Percentiles rank a stretch among this genome's conserved stretches.
Evolutionary conservation across 1,140 invertebrate genomes (phyloP).

Genomic region (Octopus sinensis): DNA sequence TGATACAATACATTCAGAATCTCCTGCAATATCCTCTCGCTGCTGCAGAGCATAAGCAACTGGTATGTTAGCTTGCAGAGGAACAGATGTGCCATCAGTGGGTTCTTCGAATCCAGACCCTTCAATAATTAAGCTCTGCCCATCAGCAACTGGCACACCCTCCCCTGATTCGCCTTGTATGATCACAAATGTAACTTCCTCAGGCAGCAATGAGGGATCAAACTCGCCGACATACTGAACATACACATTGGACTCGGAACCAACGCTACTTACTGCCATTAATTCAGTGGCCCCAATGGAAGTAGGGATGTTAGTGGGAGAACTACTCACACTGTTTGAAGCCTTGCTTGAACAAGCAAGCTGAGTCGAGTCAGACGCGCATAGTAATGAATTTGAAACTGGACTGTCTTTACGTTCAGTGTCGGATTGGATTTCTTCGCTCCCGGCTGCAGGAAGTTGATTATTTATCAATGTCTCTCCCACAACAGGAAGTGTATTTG

Average conservation of each 20-base stretch:
- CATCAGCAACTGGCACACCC: not conserved
- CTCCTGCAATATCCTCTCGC: not conserved
- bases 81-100: not conserved
- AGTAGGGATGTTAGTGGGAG: not conserved
- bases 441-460: not conserved
- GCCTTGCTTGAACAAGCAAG: not conserved
- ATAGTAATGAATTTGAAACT: not conserved
- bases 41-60: not conserved
- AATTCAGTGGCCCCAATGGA: too few species aligned
- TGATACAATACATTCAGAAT: too few species aligned
- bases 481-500: not conserved
- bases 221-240: not conserved
- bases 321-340: not conserved
- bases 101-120: not conserved
- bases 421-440: not conserved
- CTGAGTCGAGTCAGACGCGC: not conserved
- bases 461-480: too few species aligned
- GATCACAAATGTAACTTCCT: not conserved
- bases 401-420: not conserved
- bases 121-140: not conserved
- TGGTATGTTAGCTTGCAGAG: not conserved
- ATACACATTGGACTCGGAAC: not conserved
- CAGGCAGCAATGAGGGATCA: not conserved
- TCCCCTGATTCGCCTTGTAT: not conserved
- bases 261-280: not conserved